phyloP scores from a whole-genome alignment of 2,113 vertebrate species.

The Ammodytes dubius region DNA sequence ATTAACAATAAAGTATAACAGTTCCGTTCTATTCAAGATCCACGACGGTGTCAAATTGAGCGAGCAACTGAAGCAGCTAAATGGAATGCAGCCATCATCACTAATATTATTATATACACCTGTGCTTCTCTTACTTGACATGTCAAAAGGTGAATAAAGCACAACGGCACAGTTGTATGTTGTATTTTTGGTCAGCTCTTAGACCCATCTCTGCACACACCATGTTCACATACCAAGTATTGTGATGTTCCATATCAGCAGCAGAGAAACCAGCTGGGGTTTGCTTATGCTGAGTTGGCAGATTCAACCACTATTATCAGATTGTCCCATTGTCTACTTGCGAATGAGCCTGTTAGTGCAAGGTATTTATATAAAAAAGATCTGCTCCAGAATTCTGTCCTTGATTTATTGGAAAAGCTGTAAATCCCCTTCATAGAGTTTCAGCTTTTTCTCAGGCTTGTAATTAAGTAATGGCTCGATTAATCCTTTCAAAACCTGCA shows the following conservation, averaged over 20 bases:
- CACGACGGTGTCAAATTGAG: too few species aligned
- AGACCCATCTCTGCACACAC: neutral
- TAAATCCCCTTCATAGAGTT: constrained; percentile 73
- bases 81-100: too few species aligned
- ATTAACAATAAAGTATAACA: too few species aligned
- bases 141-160: neutral
- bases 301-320: constrained; percentile 18
- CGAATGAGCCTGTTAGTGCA: constrained; percentile 57
- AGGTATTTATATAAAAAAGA: constrained; percentile 59
- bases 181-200: neutral
- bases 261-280: constrained; percentile 13
- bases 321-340: constrained; percentile 34
- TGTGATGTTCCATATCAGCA: constrained; percentile 8
- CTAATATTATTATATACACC: too few species aligned
- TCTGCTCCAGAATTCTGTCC: constrained; percentile 38
- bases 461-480: constrained; percentile 81
- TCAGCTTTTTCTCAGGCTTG: constrained; percentile 59
- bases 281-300: constrained; percentile 18
- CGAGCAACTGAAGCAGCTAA: too few species aligned
- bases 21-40: too few species aligned
- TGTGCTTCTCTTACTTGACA: neutral
- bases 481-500: constrained; percentile 67
- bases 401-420: constrained; percentile 59
- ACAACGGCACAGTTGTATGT: neutral
- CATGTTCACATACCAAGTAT: constrained; percentile 5